Conservation (phyloP, 2,888 invertebrate genomes). For the Epistrophe grossulariae region DNA sequence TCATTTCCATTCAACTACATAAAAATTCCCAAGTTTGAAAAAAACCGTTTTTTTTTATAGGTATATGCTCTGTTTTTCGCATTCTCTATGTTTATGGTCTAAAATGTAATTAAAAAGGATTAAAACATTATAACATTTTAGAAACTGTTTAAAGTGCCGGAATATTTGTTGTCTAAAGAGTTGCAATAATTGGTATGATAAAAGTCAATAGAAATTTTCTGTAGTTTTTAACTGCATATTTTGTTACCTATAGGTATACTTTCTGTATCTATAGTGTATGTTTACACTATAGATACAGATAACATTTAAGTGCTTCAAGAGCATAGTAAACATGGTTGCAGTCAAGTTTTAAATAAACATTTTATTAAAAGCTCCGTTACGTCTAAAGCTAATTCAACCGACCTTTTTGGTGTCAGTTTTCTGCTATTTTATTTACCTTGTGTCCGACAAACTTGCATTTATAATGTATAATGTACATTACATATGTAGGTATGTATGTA, state of each 20-base stretch:
- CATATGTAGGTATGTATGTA: too few relatives aligned
- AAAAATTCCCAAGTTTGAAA: too few relatives aligned
- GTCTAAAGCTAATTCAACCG: not conserved
- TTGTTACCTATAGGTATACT: not conserved
- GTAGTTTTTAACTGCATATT: not conserved
- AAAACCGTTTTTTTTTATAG: too few relatives aligned
- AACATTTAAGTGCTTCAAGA: conserved; percentile 3
- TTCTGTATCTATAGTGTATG: not conserved
- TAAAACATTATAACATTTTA: too few relatives aligned
- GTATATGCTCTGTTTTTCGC: too few relatives aligned
- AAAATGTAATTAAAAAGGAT: too few relatives aligned
- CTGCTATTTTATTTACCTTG: conserved; percentile 13
- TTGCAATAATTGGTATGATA: too few relatives aligned
- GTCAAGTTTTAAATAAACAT: conserved; percentile 19
- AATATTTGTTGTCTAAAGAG: too few relatives aligned
- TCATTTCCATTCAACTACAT: too few relatives aligned
- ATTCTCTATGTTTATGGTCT: too few relatives aligned
- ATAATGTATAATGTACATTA: conserved; percentile 14
- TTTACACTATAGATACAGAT: not conserved
- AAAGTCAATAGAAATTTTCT: too few relatives aligned
- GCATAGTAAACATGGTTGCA: not conserved
- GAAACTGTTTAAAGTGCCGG: too few relatives aligned
- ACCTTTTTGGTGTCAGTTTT: conserved; percentile 21
- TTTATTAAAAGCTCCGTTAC: conserved; percentile 1
- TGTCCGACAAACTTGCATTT: conserved; percentile 19